Percentiles rank a stretch among this genome's conserved stretches.
Conservation (phyloP, 1,140 invertebrate species). For the Lineus longissimus region DNA sequence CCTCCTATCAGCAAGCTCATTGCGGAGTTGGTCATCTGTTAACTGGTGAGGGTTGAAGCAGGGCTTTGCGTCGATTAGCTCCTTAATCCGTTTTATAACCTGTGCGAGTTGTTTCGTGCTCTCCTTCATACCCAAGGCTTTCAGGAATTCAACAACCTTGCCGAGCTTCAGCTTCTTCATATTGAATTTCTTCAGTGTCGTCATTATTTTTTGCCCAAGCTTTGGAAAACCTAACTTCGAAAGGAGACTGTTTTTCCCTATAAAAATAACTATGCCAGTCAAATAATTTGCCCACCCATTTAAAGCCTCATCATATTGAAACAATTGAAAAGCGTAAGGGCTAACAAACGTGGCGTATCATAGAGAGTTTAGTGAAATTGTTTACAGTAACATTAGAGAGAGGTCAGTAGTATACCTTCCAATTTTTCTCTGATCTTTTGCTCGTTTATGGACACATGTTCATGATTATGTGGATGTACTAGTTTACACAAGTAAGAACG, state of each 20-base stretch:
- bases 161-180: slow-evolving; percentile 25
- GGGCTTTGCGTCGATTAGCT: slow-evolving; percentile 30
- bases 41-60: slow-evolving; percentile 28
- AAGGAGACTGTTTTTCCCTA: slow-evolving; percentile 9
- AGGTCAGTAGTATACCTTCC: too few relatives aligned
- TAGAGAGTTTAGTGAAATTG: too few relatives aligned
- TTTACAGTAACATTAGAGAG: too few relatives aligned
- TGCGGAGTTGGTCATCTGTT: slow-evolving; percentile 25
- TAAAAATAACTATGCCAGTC: slow-evolving; percentile 2
- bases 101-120: slow-evolving; percentile 21
- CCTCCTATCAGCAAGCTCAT: slow-evolving; percentile 20
- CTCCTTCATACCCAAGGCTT: slow-evolving; percentile 16
- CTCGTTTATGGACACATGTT: too few relatives aligned
- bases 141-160: slow-evolving; percentile 18
- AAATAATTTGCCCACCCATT: slow-evolving; percentile 14
- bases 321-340: too few relatives aligned
- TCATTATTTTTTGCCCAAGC: slow-evolving; percentile 17
- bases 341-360: too few relatives aligned
- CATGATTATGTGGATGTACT: too few relatives aligned
- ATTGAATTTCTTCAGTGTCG: slow-evolving; percentile 22
- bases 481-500: too few relatives aligned
- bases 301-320: not conserved
- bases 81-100: slow-evolving; percentile 22
- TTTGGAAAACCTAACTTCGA: slow-evolving; percentile 10
- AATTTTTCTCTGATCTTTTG: too few relatives aligned